Percentiles rank a stretch among this genome's conserved stretches.
phyloP scores from a whole-genome alignment of 35 echinoderm and acorn worm genomes.

The Hemicentrotus pulcherrimus region DNA sequence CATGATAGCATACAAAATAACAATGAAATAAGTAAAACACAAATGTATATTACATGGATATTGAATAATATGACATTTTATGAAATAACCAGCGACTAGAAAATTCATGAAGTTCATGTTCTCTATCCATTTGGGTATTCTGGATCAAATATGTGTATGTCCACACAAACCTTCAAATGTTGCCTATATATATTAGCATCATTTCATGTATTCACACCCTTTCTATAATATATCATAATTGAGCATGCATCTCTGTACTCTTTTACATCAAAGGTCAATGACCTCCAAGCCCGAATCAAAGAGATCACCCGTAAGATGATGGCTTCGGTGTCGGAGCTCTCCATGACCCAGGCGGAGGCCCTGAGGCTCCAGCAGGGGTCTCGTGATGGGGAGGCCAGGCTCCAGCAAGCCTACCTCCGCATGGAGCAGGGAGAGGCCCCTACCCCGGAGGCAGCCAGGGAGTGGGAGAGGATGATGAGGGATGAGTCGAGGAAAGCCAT shows the following conservation, averaged over 20 bases:
- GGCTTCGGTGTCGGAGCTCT: constrained; percentile 93
- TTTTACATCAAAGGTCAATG: constrained; percentile 77
- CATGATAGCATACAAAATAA: no score
- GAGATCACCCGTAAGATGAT: constrained; percentile 97
- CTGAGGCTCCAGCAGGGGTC: constrained; percentile 82
- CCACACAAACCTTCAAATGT: no score
- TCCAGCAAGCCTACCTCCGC: constrained; percentile 92
- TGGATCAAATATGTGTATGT: no score
- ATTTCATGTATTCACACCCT: no score
- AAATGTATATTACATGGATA: no score
- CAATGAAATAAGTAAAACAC: no score
- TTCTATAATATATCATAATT: not conserved
- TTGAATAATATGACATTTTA: no score
- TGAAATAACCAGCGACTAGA: no score
- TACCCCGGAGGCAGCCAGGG: constrained; percentile 79
- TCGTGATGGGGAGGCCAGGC: constrained; percentile 65
- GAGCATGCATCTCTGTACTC: not conserved
- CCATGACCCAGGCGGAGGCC: constrained; percentile 94
- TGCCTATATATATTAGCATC: no score
- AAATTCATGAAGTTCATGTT: no score
- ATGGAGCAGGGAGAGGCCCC: constrained; percentile 98
- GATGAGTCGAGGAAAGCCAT: constrained; percentile 69
- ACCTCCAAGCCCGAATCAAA: constrained; percentile 93
- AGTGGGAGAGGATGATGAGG: constrained; percentile 93
- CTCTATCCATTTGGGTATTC: no score